Base-by-base conservation (phyloP, 2,888 invertebrate species). In the Aspidiotus rigidus region DNA sequence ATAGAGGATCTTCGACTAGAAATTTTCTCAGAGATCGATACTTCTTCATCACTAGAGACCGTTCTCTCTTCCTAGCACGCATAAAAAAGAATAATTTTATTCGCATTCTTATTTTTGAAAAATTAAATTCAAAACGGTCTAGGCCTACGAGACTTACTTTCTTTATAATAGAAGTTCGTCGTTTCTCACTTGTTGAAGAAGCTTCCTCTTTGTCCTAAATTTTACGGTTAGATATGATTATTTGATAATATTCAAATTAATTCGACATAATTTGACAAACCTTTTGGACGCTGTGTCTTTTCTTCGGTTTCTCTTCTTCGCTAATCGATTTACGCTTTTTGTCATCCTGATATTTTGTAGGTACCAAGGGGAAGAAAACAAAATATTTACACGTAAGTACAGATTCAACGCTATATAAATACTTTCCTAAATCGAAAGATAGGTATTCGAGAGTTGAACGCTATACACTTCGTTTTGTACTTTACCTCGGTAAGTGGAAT, bases 401-500 rank as follows among this genome's bases (percentile, higher is more conserved):
- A 49, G 53, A 60, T 67, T 49, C 49, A 56, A 57, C 10, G 40
- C 42, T 62, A 13, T 64, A 59, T 57, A 55, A 28, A 28, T 5
- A 28, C 28, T 28, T 28, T 28, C 28, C 5, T 28, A 28, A 28
- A 28, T 28, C 28, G 28, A 28, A 28, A 5, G 28, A 5, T 3
- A 28, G 28, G 41, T 67, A 49, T n/a, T 60, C 39, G n/a, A 44
- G 7, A 11, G n/a, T 17, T 59, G 10, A 11, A 39, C 11, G 17
- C 28, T 28, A 28, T 28, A 28, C 5, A 3, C 2, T 28, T 5
- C 28, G 28, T 28, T 28, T 28, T 5, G 28, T 28, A 28, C 28
- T 49, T 49, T 54, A 70, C 64, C 64, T 64, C 64, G n/a, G 62
- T 60, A 13, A 54, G 55, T 53, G 70, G 70, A 41, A 70, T 13